A percentile compares a stretch with the other conserved stretches of the same genome.
Conservation (phyloP, 1,140 invertebrate species). For the Micrasema longulum region DNA sequence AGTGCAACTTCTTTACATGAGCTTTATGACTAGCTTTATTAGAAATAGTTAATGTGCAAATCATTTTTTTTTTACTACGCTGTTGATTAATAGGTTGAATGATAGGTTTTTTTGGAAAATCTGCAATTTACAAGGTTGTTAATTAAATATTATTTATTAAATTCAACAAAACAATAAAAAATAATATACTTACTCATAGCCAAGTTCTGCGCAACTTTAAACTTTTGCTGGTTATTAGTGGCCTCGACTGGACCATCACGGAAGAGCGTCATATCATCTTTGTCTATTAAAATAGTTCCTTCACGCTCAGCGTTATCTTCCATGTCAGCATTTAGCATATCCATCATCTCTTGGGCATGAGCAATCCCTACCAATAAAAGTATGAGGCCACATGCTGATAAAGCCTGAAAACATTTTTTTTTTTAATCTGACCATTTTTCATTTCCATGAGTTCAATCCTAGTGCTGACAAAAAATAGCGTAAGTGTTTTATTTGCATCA, state of each 20-base stretch:
- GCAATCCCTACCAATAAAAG: constrained; percentile 51
- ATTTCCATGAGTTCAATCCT: no score
- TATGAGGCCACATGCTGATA: constrained; percentile 49
- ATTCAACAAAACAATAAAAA: no score
- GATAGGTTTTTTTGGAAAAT: no score
- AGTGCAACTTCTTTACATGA: no score
- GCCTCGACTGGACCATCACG: constrained; percentile 44
- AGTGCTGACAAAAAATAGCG: no score
- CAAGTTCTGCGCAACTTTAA: constrained; percentile 50
- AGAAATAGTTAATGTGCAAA: no score
- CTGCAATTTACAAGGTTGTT: no score
- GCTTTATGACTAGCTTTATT: no score
- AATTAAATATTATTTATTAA: no score
- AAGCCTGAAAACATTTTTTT: constrained; percentile 43
- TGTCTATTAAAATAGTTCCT: constrained; percentile 44
- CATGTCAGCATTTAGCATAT: constrained; percentile 53
- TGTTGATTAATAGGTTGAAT: no score
- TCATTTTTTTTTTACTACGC: no score
- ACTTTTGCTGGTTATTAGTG: constrained; percentile 54
- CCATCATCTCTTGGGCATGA: constrained; percentile 52
- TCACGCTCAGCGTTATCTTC: constrained; percentile 53
- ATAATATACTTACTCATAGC: constrained; percentile 46
- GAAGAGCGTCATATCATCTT: constrained; percentile 40
- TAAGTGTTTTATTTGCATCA: no score
- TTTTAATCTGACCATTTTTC: not conserved